phyloP scores from a whole-genome alignment of 2,113 vertebrate genomes.

The Pitta sordida region DNA sequence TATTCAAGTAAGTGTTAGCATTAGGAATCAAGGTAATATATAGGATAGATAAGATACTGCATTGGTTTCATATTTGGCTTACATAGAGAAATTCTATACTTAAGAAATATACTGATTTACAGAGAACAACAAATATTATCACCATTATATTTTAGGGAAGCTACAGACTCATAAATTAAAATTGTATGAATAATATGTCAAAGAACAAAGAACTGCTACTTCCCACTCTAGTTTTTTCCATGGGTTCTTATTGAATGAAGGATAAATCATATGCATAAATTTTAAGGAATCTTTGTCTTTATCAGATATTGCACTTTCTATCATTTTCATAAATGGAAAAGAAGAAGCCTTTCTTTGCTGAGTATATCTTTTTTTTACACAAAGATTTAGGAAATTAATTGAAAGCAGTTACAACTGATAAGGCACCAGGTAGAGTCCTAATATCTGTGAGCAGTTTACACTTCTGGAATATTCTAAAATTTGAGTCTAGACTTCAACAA shows the following conservation, averaged over 20 bases:
- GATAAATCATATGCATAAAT: neutral
- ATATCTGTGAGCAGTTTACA: neutral
- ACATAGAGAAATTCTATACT: neutral
- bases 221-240: neutral
- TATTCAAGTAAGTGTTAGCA: neutral
- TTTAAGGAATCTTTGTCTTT: neutral
- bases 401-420: neutral
- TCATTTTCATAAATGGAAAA: neutral
- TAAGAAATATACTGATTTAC: neutral
- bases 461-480: neutral
- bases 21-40: neutral
- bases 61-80: neutral
- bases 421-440: neutral
- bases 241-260: neutral
- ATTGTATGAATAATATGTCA: neutral
- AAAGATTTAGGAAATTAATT: neutral
- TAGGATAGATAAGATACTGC: neutral
- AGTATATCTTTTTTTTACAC: neutral
- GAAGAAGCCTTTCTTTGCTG: neutral
- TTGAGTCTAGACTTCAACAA: neutral
- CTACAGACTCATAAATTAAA: neutral
- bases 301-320: neutral
- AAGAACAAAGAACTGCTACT: neutral
- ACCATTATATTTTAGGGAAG: neutral
- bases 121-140: neutral